phyloP scores from a whole-genome alignment of 2,797 vertebrate species.

The Gymnoscopelus microlampas region DNA sequence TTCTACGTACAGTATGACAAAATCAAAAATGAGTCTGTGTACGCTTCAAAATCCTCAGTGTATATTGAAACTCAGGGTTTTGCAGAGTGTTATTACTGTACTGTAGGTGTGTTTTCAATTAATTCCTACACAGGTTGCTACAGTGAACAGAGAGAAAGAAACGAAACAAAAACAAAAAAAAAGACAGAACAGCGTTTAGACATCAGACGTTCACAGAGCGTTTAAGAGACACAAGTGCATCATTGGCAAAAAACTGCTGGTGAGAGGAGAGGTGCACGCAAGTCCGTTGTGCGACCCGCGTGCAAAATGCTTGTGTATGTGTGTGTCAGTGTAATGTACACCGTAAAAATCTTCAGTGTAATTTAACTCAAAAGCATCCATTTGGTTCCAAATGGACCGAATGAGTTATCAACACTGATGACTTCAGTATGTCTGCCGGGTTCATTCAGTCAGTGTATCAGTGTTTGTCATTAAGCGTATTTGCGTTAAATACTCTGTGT shows the following conservation, averaged over 20 bases:
- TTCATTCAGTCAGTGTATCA: too few relatives aligned
- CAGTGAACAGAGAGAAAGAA: constrained; percentile 48
- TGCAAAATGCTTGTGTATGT: constrained; percentile 17
- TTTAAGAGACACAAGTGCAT: constrained; percentile 69
- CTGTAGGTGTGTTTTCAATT: constrained; percentile 22
- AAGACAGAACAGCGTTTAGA: constrained; percentile 16
- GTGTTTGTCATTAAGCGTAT: too few relatives aligned
- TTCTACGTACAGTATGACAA: constrained; percentile 9
- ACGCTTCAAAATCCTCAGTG: constrained; percentile 5
- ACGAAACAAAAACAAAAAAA: constrained; percentile 37
- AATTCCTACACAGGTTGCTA: constrained; percentile 50
- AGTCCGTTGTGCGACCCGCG: constrained; percentile 3
- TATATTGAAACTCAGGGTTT: too few relatives aligned
- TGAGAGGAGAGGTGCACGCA: constrained; percentile 72
- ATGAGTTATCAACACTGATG: too few relatives aligned
- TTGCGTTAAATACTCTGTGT: neutral
- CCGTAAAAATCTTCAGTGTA: too few relatives aligned
- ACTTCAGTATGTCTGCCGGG: too few relatives aligned
- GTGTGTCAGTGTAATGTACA: constrained; percentile 12
- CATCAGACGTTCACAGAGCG: constrained; percentile 58
- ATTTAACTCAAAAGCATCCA: too few relatives aligned
- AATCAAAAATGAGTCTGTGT: constrained; percentile 5
- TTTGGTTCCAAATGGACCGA: too few relatives aligned
- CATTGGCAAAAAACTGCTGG: constrained; percentile 81
- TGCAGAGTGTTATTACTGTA: constrained; percentile 17